Evolutionary conservation across 2,113 vertebrate species (phyloP), one percentile per base, ranked within the genome.

Genomic region (Corythornis cristatus): DNA sequence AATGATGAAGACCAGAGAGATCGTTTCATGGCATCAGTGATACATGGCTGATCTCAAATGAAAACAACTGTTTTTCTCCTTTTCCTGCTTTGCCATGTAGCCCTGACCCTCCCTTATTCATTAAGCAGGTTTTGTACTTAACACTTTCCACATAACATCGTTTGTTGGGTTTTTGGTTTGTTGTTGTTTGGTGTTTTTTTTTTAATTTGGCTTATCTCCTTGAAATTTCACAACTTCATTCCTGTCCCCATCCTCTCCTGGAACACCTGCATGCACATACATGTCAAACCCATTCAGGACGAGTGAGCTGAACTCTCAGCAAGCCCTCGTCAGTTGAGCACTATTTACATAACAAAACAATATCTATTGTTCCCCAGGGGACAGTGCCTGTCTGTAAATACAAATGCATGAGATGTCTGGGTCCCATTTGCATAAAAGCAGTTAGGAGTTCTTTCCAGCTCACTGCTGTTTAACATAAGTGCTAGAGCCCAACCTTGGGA

Each of bases 321-420:
- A 89, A 93, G 86, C 37, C 56, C 56, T 33, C 25, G 46, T 42
- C 64, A 73, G 82, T 94, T 81, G 62, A 74, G 46, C 35, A 10
- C 81, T 77, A 95, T 83, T 96, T 85, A 89, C 56, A 88, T 92
- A 68, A 93, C 82, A 86, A 88, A 96, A 81, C 83, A 45, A 11
- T 29, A 76, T 35, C 86, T 51, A 81, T 91, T 92, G 92, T 93
- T 43, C 68, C 46, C 74, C 3, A 57, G 45, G 17, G 73, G 82
- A 86, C 84, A 50, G 28, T 15, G 80, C 29, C 40, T 68, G 67
- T 42, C 40, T 86, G 58, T 75, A 95, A 86, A 94, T 22, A 76
- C 74, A 45, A 56, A 84, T 17, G 60, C 71, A 76, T 64, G 18
- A 58, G 28, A 76, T 20, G 20, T 28, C 51, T 31, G 5, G 2